Conservation (phyloP, 2,113 vertebrate genomes). For the Antennarius striatus region DNA sequence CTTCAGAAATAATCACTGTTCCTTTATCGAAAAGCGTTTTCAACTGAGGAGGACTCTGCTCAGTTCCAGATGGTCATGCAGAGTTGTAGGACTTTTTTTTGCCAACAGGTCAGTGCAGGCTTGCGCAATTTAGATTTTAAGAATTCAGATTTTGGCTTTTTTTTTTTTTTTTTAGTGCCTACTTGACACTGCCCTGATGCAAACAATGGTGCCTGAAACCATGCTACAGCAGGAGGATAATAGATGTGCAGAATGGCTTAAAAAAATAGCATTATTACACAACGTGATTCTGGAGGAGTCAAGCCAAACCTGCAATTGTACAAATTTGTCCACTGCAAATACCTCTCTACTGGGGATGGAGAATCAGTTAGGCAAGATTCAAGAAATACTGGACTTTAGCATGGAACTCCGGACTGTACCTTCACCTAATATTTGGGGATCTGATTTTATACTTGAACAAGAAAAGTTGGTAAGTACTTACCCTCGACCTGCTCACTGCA, state of each 20-base stretch:
- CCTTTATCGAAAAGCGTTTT: neutral
- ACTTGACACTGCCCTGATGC: conserved; percentile 33
- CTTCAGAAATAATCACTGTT: neutral
- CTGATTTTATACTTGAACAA: neutral
- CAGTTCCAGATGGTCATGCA: conserved; percentile 57
- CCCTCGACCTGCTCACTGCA: conserved; percentile 89
- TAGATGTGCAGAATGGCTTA: conserved; percentile 26
- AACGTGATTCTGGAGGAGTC: conserved; percentile 66
- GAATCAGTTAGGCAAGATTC: conserved; percentile 45
- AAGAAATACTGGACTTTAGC: conserved; percentile 33
- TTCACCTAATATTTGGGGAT: conserved; percentile 3
- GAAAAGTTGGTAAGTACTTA: conserved; percentile 76
- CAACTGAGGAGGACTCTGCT: conserved; percentile 54
- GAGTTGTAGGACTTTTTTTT: conserved; percentile 50
- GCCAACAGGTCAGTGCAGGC: conserved; percentile 40
- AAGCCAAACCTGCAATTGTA: conserved; percentile 73
- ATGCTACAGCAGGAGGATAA: conserved; percentile 20
- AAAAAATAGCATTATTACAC: conserved; percentile 31
- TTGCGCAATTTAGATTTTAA: neutral
- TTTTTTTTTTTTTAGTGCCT: neutral
- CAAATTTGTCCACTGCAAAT: conserved; percentile 44
- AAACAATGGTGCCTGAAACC: conserved; percentile 45
- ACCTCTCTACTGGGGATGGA: conserved; percentile 30
- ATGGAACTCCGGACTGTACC: conserved; percentile 50
- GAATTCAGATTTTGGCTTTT: neutral